phyloP scores from a whole-genome alignment of 2,113 vertebrate genomes.

The Taurulus bubalis region DNA sequence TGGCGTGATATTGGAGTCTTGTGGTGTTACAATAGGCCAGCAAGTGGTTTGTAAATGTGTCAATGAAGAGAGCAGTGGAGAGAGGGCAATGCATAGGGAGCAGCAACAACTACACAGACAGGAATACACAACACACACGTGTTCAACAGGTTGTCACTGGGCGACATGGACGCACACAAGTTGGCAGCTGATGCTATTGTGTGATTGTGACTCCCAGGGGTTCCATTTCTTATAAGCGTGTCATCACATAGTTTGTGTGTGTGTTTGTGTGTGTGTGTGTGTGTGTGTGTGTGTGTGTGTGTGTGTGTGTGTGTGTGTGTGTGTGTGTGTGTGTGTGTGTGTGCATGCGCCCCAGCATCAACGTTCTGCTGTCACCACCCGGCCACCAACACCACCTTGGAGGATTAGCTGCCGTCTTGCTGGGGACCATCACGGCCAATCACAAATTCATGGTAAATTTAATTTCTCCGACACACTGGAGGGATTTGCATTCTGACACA shows the following conservation, averaged over 20 bases:
- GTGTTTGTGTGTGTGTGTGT: conserved; percentile 1
- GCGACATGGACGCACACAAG: conserved; percentile 54
- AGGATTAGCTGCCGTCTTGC: conserved; percentile 65
- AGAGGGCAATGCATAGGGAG: conserved; percentile 7
- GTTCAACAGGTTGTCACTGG: conserved; percentile 58
- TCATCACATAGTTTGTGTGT: conserved; percentile 50
- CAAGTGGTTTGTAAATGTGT: conserved; percentile 53
- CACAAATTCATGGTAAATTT: conserved; percentile 78
- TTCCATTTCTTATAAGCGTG: conserved; percentile 47
- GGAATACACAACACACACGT: conserved; percentile 16
- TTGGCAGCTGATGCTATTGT: conserved; percentile 61
- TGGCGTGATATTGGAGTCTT: conserved; percentile 47
- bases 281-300: conserved; percentile 16
- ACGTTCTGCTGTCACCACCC: conserved; percentile 1
- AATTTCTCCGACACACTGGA: conserved; percentile 69
- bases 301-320: not conserved
- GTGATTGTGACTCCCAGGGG: conserved; percentile 59
- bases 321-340: conserved; percentile 5
- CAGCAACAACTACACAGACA: conserved; percentile 16
- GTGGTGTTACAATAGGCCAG: conserved; percentile 36
- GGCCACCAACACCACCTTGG: not conserved
- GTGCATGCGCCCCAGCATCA: conserved; percentile 1
- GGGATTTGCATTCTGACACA: conserved; percentile 69
- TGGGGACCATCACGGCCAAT: conserved; percentile 71
- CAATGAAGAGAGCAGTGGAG: conserved; percentile 17